Conservation (phyloP, 2,888 invertebrate species). For the Microplitis deprimator region DNA sequence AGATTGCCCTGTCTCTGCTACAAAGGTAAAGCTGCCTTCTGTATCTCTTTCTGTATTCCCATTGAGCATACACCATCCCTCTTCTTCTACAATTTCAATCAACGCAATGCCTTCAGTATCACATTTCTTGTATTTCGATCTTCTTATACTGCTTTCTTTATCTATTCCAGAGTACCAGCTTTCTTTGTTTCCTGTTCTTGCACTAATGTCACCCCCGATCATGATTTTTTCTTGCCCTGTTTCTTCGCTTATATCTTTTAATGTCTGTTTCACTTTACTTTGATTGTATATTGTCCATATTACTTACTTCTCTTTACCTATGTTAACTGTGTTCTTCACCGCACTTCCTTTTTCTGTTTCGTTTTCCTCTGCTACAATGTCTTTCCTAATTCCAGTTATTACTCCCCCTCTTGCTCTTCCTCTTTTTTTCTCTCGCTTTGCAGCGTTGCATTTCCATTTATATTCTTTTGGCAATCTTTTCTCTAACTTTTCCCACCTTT, state of each 20-base stretch:
- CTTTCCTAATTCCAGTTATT: constrained; percentile 27
- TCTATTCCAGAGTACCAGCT: not conserved
- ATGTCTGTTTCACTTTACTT: constrained; percentile 26
- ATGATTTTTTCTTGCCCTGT: constrained; percentile 10
- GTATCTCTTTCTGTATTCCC: constrained; percentile 37
- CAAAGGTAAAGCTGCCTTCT: constrained; percentile 42
- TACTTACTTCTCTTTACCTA: constrained; percentile 12
- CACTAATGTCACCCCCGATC: constrained; percentile 41
- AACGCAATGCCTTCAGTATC: constrained; percentile 37
- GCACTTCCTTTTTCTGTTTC: constrained; percentile 12
- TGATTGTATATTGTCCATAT: constrained; percentile 36
- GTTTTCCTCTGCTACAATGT: constrained; percentile 10
- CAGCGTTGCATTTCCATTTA: constrained; percentile 22
- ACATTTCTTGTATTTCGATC: constrained; percentile 39
- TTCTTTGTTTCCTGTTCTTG: constrained; percentile 35
- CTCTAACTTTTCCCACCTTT: constrained; percentile 18
- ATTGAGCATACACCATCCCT: constrained; percentile 43
- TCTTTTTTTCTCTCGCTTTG: constrained; percentile 23
- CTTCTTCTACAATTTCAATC: constrained; percentile 20
- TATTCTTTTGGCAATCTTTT: constrained; percentile 29
- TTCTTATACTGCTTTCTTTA: constrained; percentile 4
- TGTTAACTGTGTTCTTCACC: constrained; percentile 9
- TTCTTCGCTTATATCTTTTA: constrained; percentile 20
- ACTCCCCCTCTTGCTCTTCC: constrained; percentile 41
- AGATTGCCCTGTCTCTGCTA: constrained; percentile 28